phyloP scores from a whole-genome alignment of 2,797 vertebrate genomes.

The Enoplosus armatus region DNA sequence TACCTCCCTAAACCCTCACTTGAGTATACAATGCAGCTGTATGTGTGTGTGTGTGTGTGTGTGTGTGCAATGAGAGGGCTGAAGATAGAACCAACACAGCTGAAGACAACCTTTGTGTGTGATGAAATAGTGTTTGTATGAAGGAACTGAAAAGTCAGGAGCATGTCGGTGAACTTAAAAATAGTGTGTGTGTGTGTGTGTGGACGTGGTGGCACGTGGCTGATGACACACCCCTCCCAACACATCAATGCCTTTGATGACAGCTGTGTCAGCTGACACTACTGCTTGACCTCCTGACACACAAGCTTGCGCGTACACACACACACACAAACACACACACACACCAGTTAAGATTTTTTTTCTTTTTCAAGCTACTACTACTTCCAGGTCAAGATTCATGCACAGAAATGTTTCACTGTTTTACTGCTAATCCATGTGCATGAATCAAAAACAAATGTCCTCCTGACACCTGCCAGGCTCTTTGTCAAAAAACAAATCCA shows the following conservation, averaged over 20 bases:
- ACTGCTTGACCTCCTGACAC: conserved; percentile 1
- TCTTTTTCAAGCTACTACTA: neutral
- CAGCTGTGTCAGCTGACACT: conserved; percentile 55
- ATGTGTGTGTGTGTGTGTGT: conserved; percentile 2
- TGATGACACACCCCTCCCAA: conserved; percentile 28
- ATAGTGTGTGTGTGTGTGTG: neutral
- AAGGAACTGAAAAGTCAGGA: too few relatives aligned
- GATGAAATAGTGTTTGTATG: too few relatives aligned
- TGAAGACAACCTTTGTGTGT: neutral
- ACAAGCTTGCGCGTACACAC: neutral
- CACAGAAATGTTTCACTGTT: too few relatives aligned
- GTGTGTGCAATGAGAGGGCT: neutral
- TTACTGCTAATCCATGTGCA: neutral
- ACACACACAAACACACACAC: conserved; percentile 12
- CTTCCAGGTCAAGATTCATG: too few relatives aligned
- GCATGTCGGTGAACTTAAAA: too few relatives aligned
- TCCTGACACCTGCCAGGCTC: neutral
- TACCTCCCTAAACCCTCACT: too few relatives aligned
- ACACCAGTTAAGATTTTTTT: neutral
- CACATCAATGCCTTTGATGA: conserved; percentile 49
- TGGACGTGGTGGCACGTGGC: conserved; percentile 45
- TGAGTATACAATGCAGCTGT: neutral
- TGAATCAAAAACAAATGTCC: neutral
- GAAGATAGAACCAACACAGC: neutral
- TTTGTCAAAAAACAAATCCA: too few relatives aligned